Evolutionary conservation across 1,140 invertebrate genomes (phyloP).

Genomic region (Drosophila pseudoobscura): DNA sequence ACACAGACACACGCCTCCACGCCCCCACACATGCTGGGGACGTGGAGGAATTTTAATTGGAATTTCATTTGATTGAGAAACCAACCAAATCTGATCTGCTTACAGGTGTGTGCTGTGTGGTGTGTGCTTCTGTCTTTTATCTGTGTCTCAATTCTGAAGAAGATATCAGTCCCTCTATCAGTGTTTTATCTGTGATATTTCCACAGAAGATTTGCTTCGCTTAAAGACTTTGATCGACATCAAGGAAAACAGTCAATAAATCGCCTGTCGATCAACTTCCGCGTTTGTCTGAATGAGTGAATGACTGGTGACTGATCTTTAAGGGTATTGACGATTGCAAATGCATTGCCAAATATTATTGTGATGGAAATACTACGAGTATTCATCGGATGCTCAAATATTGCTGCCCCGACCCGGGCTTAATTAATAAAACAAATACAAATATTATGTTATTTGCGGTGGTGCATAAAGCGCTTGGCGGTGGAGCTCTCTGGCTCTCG

Average conservation of each 20-base stretch:
- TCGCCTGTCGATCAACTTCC: slow-evolving; percentile 3
- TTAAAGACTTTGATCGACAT: slow-evolving; percentile 7
- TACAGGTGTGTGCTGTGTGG: background rate
- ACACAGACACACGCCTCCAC: slow-evolving; percentile 1
- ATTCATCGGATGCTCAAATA: slow-evolving; percentile 51
- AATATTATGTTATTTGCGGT: slow-evolving; percentile 71
- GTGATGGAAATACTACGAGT: slow-evolving; percentile 32
- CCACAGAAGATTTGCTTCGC: background rate
- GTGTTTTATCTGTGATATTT: too few relatives aligned
- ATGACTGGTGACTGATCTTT: too few relatives aligned
- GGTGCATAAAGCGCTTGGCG: slow-evolving; percentile 50
- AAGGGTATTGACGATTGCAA: slow-evolving; percentile 1
- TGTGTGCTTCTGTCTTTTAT: too few relatives aligned
- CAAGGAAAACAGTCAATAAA: too few relatives aligned
- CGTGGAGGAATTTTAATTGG: slow-evolving; percentile 56
- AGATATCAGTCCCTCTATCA: too few relatives aligned
- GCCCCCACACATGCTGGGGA: slow-evolving; percentile 5
- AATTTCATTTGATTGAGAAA: slow-evolving; percentile 50
- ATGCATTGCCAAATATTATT: slow-evolving; percentile 72
- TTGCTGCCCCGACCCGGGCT: slow-evolving; percentile 42
- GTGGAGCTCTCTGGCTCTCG: slow-evolving; percentile 16
- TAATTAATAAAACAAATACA: slow-evolving; percentile 80
- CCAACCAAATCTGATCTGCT: slow-evolving; percentile 35
- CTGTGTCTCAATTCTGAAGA: too few relatives aligned
- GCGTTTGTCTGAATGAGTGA: background rate